Conservation (phyloP, 1,140 invertebrate species). For the Brachystomella parvula region DNA sequence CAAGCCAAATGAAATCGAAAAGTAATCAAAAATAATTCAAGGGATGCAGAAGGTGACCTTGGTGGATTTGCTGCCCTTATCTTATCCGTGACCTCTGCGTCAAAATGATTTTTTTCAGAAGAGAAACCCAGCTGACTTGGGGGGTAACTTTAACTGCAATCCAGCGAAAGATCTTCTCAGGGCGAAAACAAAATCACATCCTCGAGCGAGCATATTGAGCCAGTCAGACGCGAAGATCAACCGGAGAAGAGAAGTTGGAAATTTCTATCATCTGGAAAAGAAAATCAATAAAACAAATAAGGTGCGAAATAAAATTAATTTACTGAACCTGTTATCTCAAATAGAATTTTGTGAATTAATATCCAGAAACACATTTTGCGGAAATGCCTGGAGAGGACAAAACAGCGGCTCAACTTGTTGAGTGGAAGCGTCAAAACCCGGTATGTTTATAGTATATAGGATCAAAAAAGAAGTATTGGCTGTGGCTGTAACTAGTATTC, state of each 20-base stretch:
- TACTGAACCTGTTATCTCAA: too few relatives aligned
- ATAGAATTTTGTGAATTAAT: too few relatives aligned
- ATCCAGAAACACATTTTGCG: too few relatives aligned
- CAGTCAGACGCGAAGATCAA: not conserved
- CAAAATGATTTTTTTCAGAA: not conserved
- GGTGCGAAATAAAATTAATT: too few relatives aligned
- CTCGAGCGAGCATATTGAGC: too few relatives aligned
- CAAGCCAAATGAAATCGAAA: not conserved
- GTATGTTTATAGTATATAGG: constrained; percentile 1
- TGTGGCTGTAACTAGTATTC: not conserved
- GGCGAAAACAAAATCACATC: too few relatives aligned
- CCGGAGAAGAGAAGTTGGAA: too few relatives aligned
- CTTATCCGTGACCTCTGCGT: not conserved
- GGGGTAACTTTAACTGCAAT: too few relatives aligned
- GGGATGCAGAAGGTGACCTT: not conserved
- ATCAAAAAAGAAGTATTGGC: not conserved
- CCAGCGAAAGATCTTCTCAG: too few relatives aligned
- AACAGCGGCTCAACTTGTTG: constrained; percentile 47
- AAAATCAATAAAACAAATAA: too few relatives aligned
- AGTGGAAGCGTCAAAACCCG: constrained; percentile 40
- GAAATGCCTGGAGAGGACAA: constrained; percentile 46
- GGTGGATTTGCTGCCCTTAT: not conserved
- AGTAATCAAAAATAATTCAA: not conserved
- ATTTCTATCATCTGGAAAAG: too few relatives aligned
- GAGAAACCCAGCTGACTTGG: too few relatives aligned